phyloP scores from a whole-genome alignment of 2,113 vertebrate genomes.

The Leuciscus idus region DNA sequence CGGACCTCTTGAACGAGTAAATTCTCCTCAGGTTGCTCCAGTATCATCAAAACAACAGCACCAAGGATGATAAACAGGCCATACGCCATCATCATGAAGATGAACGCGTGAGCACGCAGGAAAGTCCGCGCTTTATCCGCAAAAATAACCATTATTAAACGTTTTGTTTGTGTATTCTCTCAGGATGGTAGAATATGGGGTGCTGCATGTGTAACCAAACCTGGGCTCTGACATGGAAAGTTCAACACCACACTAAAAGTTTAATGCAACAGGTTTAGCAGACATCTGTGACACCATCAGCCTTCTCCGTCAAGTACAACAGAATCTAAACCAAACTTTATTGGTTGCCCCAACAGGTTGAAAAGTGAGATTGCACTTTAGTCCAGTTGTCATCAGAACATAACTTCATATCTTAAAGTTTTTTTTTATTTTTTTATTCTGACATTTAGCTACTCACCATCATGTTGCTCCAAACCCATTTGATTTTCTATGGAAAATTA shows the following conservation, averaged over 20 bases:
- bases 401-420: not conserved
- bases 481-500: not conserved
- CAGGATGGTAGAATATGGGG: not conserved
- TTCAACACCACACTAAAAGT: slow-evolving; percentile 59
- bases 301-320: not conserved
- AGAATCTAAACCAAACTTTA: not conserved
- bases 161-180: not conserved
- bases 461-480: not conserved
- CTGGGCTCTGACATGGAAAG: slow-evolving; percentile 40
- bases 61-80: slow-evolving; percentile 71
- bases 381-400: not conserved
- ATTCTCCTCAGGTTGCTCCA: slow-evolving; percentile 72
- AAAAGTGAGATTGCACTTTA: not conserved
- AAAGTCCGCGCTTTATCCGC: slow-evolving; percentile 29
- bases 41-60: slow-evolving; percentile 65
- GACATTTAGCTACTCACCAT: not conserved
- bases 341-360: not conserved
- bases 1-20: slow-evolving; percentile 64
- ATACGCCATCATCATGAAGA: slow-evolving; percentile 67
- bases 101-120: slow-evolving; percentile 54
- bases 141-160: slow-evolving; percentile 50
- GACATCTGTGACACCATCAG: not conserved
- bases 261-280: slow-evolving; percentile 49
- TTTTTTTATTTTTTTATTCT: not conserved
- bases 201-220: slow-evolving; percentile 61